Base-by-base conservation (phyloP, 2,113 vertebrate species). In the Atractosteus spatula region DNA sequence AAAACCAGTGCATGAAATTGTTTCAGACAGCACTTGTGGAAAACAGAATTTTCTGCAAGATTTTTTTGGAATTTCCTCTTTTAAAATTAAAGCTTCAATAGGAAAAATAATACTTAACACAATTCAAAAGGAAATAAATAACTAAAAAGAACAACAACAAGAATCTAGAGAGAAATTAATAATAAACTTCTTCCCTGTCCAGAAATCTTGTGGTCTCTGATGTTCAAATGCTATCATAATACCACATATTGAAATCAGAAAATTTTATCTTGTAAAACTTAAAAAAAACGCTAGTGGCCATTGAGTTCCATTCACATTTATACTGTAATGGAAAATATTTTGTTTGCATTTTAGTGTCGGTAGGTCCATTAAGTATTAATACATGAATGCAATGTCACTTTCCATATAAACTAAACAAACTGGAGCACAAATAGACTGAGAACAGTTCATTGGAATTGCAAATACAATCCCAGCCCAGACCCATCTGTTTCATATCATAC, bases 321-420 rank as follows among this genome's bases (percentile, higher is more conserved):
- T 7, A 8, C 6, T 68, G 17, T 44, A 51, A 62, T 71, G 69
- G 57, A 71, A 62, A 71, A 14, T 62, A 71, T 61, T 13, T 61
- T 43, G 57, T 63, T 51, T 54, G 11, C 42, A 43, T 51, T 41
- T 62, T 47, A 3, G 56, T 62, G 42, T n/a, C 55, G 3, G 11
- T 43, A 47, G 10, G 43, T 71, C 43, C 59, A 16, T 51, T 29
- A 51, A 61, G 42, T 44, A 44, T 12, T 59, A 70, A 61, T 16
- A n/a, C 29, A 61, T 45, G 55, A 55, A 42, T 29, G 8, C 17
- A 17, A 43, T 16, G 43, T 14, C 41, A 71, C 62, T 41, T 44
- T 29, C 55, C 67, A 56, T 70, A 14, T n/a, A 6, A 42, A 56
- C 29, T 14, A 16, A 47, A 14, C 16, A 43, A 68, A 42, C 14